These are phyloP conservation scores for Sapajus apella DNA, from an alignment of 2,113 vertebrate genomes.

Conservation along the genomic window DNA sequence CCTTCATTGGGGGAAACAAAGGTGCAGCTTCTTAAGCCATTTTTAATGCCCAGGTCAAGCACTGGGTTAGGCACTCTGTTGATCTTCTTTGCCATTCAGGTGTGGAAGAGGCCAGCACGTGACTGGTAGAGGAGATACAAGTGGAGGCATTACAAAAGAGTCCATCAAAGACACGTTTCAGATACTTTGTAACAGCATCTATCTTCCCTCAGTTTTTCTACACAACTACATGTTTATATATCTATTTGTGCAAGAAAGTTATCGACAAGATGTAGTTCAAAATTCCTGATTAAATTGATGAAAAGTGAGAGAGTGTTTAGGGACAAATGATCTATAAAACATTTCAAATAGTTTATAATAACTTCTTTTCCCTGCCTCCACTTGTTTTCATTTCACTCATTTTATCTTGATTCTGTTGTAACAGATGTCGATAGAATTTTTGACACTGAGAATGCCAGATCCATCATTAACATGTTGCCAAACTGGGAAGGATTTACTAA, in stretches of 20 bases:
- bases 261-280: not conserved
- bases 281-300: not conserved
- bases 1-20: no score
- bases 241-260: not conserved
- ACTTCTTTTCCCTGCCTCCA: not conserved
- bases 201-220: not conserved
- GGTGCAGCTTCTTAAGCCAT: not conserved
- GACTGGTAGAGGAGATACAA: not conserved
- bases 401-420: conserved; percentile 61
- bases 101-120: not conserved
- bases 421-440: conserved; percentile 72
- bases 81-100: not conserved
- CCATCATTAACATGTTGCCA: conserved; percentile 69
- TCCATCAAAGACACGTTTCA: not conserved
- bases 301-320: not conserved
- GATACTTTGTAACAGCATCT: not conserved
- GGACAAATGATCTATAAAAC: not conserved
- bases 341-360: conserved; percentile 11
- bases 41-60: not conserved
- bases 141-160: not conserved
- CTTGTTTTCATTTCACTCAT: conserved; percentile 52
- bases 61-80: not conserved
- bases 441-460: conserved; percentile 70
- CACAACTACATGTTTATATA: not conserved
- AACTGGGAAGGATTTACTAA: conserved; percentile 70